Evolutionary conservation across 2,888 invertebrate genomes (phyloP), one percentile per base, ranked within the genome.

Genomic region (Craniophora ligustri): DNA sequence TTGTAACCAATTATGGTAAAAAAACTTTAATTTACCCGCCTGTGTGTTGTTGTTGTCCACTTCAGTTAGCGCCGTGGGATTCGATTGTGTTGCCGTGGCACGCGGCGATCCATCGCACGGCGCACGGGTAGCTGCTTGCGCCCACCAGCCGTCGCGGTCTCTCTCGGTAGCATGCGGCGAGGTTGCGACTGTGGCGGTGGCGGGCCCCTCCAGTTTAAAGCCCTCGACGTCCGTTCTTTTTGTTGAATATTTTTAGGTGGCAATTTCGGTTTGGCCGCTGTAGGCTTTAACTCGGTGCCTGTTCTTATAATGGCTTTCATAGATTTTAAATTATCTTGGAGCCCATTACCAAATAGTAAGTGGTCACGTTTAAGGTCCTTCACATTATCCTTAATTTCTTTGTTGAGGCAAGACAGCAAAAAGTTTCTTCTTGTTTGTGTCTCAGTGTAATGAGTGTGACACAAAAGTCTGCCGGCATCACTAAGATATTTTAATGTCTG

Each of bases 151-250:
- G 35, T 39, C 38, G 15, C 4, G 39, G 5, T 39, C 11, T 36
- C 14, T 16, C 36, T 28, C 19, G 18, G 13, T 46, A 18, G 36
- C 46, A 28, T 28, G 13, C 36, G 36, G 7, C 46, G 36, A n/a
- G n/a, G 18, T 5, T 46, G 46, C 5, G 30, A 30, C 19, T 38
- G 30, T 38, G 30, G 46, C 30, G 15, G 46, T 21, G 30, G 46
- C 30, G 15, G 19, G 38, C 36, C 36, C 45, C 46, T 38, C 45
- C 18, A 46, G 45, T 46, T 36, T 14, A 36, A 46, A 46, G 30
- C 28, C 30, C 28, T 30, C 4, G 7, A 26, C 3, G 14, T 30
- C 0, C 6, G 8, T 30, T 28, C 28, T 13, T 19, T 46, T 14
- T 7, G 14, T n/a, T 46, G 18, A 1, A 18, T 3, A 13, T 36